phyloP scores from a whole-genome alignment of 2,888 invertebrate genomes.

The Lysandra bellargus region DNA sequence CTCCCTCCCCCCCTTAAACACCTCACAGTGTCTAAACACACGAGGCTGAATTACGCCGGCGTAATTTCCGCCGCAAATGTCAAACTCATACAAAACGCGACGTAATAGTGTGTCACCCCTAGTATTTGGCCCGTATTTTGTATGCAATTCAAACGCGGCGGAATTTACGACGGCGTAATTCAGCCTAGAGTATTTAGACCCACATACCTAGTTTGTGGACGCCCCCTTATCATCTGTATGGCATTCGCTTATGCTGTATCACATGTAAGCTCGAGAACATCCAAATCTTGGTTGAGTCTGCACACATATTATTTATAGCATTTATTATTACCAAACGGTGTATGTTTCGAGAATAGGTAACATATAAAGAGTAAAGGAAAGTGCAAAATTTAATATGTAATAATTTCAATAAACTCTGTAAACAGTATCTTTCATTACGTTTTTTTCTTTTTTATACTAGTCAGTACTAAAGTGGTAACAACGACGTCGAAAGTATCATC shows the following conservation, averaged over 20 bases:
- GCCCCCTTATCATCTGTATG: neutral
- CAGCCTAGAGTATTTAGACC: no score
- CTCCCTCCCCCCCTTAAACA: no score
- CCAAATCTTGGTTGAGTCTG: constrained; percentile 65
- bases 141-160: no score
- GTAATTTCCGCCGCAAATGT: no score
- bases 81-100: no score
- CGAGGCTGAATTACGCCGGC: no score
- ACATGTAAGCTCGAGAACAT: constrained; percentile 52
- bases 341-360: constrained; percentile 77
- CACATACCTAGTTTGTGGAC: no score
- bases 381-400: constrained; percentile 80
- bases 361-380: constrained; percentile 71
- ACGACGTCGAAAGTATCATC: constrained; percentile 47
- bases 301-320: constrained; percentile 74
- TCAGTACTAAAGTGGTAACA: constrained; percentile 52
- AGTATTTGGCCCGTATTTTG: no score
- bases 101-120: no score
- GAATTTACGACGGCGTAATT: no score
- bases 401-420: constrained; percentile 78
- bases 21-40: no score
- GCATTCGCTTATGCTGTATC: neutral
- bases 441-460: constrained; percentile 53
- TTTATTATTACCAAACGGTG: constrained; percentile 80
- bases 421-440: constrained; percentile 67